Evolutionary conservation across 2,113 vertebrate genomes (phyloP), one percentile per base, ranked within the genome.

Genomic region (Sula dactylatra): DNA sequence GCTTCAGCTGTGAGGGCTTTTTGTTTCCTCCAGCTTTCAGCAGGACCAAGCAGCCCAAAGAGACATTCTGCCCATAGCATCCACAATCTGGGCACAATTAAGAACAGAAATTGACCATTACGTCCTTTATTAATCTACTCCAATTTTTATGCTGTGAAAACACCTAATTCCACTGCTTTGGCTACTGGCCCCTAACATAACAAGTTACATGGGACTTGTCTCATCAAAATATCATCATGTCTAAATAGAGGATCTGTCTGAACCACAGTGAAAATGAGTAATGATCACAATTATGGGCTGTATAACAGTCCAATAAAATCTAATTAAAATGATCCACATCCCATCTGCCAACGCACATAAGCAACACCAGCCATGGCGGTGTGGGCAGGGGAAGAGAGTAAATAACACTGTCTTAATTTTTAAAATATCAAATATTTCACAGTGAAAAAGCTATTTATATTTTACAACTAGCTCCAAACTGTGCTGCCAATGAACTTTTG

Each of bases 321-420:
- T 98, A 98, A 98, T 98, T 98, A 98, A 98, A 98, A 98, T 98
- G 98, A 98, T 98, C 98, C 98, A 98, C 95, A 91, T 98, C 98
- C 98, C 98, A 98, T 98, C 98, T 98, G 98, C 98, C 98, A 98
- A 97, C 94, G 81, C 86, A 97, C 86, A 97, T 94, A 97, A 97
- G 97, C 93, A 96, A 88, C 95, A 97, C 93, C 96, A 98, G 92
- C 81, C 96, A 80, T 90, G 90, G 84, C 25, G 61, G 58, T 80
- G 88, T 95, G 72, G 78, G 93, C 82, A 94, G 59, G 47, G 67
- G 66, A 83, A 87, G 93, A 92, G 88, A 98, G 90, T 97, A 97
- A 97, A 97, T 96, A 96, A 96, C 21, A n/a, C 58, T 89, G 82
- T 47, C 61, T 92, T 82, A 12, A 71, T 95, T 96, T 95, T 96